Base-by-base conservation (phyloP, 2,888 invertebrate species). In the Agonopterix alstromeriana region DNA sequence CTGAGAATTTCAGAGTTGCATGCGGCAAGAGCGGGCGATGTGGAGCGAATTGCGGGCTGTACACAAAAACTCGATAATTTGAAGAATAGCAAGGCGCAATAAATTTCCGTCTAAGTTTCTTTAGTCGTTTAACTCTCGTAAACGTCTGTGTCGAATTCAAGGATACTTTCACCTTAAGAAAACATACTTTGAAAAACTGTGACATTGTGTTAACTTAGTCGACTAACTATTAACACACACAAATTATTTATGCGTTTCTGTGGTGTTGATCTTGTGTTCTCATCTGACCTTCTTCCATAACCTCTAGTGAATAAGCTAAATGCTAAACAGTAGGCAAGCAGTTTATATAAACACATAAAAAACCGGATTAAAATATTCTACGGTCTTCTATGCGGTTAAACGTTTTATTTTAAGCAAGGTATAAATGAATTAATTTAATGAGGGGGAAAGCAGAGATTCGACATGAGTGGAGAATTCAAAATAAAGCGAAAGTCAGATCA, bases 1-100 rank as follows among this genome's bases (percentile, higher is more conserved):
- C 17, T 48, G 43, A 42, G 42, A 12, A 44, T 47, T 54, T 48
- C 43, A 42, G 41, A 17, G 47, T 52, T 48, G 48, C 49, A 44
- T 47, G 49, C 47, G 27, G 40, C 44, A 35, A 40, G 11, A 14
- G 45, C 8, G 44, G 45, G 36, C 43, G 46, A 35, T 14, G 35
- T 42, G 45, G n/a, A 49, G 12, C 43, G 4, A 43, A 46, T 46
- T 38, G 46, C 48, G 42, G 36, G 48, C 45, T 27, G 14, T 42
- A 47, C 8, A 47, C 36, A 45, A 35, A 35, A 47, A 47, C 14
- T 42, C 42, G 42, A 42, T 42, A 47, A 42, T 47, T 47, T 47
- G 47, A n/a, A 42, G 42, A 42, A 10, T 42, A 42, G 38, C 38
- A 5, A 38, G n/a, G n/a, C n/a, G 10, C 9, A n/a, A 38, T n/a